phyloP scores from a whole-genome alignment of 2,888 invertebrate species.

The Mythimna ferrago region DNA sequence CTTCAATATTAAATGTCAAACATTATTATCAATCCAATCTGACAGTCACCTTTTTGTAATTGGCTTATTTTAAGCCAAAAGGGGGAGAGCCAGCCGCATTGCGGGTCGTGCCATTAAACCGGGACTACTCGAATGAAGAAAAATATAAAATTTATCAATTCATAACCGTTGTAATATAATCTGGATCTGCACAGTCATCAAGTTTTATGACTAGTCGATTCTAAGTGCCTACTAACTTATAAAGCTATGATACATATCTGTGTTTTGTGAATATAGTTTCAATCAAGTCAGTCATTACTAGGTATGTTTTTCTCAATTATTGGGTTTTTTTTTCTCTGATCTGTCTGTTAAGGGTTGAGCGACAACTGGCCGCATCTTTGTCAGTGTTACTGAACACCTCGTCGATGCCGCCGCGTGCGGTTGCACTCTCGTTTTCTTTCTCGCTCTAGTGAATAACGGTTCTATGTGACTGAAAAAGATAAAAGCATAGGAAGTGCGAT shows the following conservation, averaged over 20 bases:
- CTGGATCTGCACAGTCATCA: not conserved
- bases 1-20: not conserved
- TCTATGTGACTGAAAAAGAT: too few species aligned
- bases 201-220: conserved; percentile 7
- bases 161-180: conserved; percentile 14
- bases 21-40: conserved; percentile 1
- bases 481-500: not conserved
- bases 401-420: too few species aligned
- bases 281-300: not conserved
- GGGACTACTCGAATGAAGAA: conserved; percentile 1
- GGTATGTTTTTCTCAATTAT: too few species aligned
- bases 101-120: conserved; percentile 30
- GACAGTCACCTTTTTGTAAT: not conserved
- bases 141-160: conserved; percentile 18
- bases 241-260: not conserved
- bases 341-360: too few species aligned
- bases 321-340: too few species aligned
- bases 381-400: too few species aligned
- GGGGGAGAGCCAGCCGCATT: conserved; percentile 24
- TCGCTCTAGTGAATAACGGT: too few species aligned
- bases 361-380: too few species aligned
- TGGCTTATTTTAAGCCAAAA: conserved; percentile 9
- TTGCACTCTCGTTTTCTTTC: too few species aligned
- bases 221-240: too few species aligned
- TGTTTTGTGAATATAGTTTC: not conserved